Conservation (phyloP, 2,888 invertebrate species). For the Brachypterus glaber region DNA sequence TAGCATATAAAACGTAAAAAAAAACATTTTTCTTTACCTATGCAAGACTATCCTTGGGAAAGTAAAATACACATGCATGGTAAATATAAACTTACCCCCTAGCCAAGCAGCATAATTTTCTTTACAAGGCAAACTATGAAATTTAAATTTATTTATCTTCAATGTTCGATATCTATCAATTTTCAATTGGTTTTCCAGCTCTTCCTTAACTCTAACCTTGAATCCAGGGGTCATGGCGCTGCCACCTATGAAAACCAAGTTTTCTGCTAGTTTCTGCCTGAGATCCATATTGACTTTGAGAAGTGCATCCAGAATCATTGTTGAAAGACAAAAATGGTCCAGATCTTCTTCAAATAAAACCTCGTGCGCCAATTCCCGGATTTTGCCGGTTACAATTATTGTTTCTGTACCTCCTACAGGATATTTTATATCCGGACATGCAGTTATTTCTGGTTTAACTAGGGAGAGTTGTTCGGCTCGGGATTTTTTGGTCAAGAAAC, state of each 20-base stretch:
- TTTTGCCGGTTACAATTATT: slow-evolving; percentile 54
- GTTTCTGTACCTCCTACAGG: slow-evolving; percentile 54
- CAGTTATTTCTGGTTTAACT: slow-evolving; percentile 39
- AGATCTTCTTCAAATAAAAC: slow-evolving; percentile 76
- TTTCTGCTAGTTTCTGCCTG: slow-evolving; percentile 65
- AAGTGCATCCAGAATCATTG: slow-evolving; percentile 76
- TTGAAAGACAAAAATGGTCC: slow-evolving; percentile 71
- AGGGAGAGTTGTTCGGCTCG: slow-evolving; percentile 51
- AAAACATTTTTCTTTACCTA: no score
- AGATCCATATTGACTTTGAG: slow-evolving; percentile 76
- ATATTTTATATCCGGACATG: slow-evolving; percentile 57
- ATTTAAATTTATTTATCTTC: slow-evolving; percentile 59
- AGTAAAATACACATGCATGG: no score
- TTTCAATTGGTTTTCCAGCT: slow-evolving; percentile 59
- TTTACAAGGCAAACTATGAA: slow-evolving; percentile 71
- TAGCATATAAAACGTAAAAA: no score
- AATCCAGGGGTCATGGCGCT: slow-evolving; percentile 77
- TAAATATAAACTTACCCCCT: slow-evolving; percentile 49
- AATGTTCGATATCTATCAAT: slow-evolving; percentile 54
- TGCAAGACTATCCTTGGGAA: no score
- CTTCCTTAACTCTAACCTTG: slow-evolving; percentile 65
- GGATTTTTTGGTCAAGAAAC: slow-evolving; percentile 72
- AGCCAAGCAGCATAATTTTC: slow-evolving; percentile 81
- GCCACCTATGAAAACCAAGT: slow-evolving; percentile 82
- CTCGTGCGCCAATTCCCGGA: slow-evolving; percentile 78